Evolutionary conservation across 2,888 invertebrate species (phyloP).

Genomic region (Ornithoptera priamus): DNA sequence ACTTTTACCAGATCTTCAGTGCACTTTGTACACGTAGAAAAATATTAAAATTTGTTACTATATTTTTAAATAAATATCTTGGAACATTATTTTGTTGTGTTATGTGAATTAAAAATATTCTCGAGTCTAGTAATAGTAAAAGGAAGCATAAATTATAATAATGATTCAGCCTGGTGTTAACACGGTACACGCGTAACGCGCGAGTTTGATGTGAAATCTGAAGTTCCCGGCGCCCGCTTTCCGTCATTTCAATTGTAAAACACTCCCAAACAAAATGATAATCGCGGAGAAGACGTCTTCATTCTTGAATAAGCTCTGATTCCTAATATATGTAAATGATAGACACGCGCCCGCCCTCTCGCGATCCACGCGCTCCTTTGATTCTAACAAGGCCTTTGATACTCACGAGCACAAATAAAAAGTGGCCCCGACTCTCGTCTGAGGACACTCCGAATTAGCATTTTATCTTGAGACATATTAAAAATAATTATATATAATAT

Average conservation of each 20-base stretch:
- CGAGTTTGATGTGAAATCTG: conserved; percentile 15
- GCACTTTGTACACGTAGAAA: too few species aligned
- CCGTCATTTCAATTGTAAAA: conserved; percentile 32
- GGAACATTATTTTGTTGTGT: too few species aligned
- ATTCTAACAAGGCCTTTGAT: conserved; percentile 28
- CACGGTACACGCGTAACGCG: conserved; percentile 2
- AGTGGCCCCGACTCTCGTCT: conserved; percentile 11
- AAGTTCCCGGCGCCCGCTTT: conserved; percentile 7
- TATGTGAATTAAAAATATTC: background rate
- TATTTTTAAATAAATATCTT: too few species aligned
- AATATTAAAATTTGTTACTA: too few species aligned
- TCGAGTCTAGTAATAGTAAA: too few species aligned
- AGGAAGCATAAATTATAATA: background rate
- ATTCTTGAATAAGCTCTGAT: conserved; percentile 46
- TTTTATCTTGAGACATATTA: background rate
- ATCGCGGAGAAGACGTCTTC: conserved; percentile 39
- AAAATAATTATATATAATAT: background rate
- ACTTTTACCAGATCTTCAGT: too few species aligned
- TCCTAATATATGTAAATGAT: conserved; percentile 58
- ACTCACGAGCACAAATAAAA: conserved; percentile 19
- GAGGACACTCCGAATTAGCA: background rate
- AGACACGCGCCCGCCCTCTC: conserved; percentile 36
- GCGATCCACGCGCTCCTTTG: conserved; percentile 22
- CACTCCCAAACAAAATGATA: conserved; percentile 40
- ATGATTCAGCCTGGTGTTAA: background rate